A percentile compares a stretch with the other conserved stretches of the same genome.
These are phyloP conservation scores for Gymnopithys bicolor DNA, from an alignment of 2,797 vertebrate genomes.

Conservation along the genomic window DNA sequence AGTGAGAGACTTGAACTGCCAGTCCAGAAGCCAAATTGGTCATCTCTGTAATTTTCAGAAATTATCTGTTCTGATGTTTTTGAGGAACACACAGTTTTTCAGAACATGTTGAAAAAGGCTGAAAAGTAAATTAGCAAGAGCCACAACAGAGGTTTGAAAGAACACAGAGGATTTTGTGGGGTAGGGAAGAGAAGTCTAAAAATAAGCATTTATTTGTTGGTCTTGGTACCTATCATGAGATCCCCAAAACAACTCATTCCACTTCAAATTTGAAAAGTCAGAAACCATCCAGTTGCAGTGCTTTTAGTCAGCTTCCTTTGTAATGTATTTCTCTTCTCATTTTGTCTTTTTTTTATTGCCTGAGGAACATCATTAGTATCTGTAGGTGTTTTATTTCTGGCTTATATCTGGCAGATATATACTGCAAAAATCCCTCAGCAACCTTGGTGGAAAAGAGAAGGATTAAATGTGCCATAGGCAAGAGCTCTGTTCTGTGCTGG, in stretches of 20 bases:
- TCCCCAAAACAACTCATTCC: neutral
- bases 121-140: neutral
- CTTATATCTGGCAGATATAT: neutral
- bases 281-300: neutral
- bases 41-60: neutral
- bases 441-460: neutral
- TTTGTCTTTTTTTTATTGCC: neutral
- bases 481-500: neutral
- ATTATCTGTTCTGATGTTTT: neutral
- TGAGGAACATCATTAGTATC: neutral
- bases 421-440: neutral
- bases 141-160: neutral
- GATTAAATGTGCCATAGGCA: neutral
- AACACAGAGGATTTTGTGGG: neutral
- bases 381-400: neutral
- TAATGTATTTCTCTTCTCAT: neutral
- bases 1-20: neutral
- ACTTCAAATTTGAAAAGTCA: neutral
- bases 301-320: neutral
- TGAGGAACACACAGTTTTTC: neutral
- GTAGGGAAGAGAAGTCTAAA: neutral
- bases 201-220: neutral
- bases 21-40: neutral
- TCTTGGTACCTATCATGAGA: neutral
- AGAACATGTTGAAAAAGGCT: neutral